Base-by-base conservation (phyloP, 2,797 vertebrate species). In the Hylomyscus alleni region DNA sequence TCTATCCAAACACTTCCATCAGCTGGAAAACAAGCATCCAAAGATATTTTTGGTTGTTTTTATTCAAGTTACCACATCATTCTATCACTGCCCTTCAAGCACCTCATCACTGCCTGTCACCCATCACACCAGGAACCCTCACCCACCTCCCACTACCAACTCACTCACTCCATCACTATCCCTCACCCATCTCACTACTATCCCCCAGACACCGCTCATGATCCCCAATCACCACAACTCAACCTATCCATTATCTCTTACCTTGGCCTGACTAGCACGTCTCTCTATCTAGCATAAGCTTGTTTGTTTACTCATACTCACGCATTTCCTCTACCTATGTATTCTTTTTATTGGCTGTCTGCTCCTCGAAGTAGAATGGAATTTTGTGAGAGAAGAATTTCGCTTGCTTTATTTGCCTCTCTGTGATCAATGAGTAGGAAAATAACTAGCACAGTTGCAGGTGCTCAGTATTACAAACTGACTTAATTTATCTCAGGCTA, bases 401-500 rank as follows among this genome's bases (percentile, higher is more conserved):
- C 40, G 10, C 76, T 84, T 82, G 50, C 76, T 50, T 84, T 75
- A 54, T 56, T 83, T 52, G 90, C 19, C 12, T 26, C 90, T 87
- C 22, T 76, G 67, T 93, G 62, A 29, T 20, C 24, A 89, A 3
- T 47, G 40, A 75, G 3, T 54, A 81, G 19, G 40, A 76, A 89
- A 96, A 44, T 50, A 40, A 9, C 60, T 86, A 87, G 12, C 20
- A 80, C 14, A 65, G 40, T 73, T 77, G 31, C 72, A 17, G 11
- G 8, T 85, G 11, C 10, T 69, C 89, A 83, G 69, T 90, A 94
- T 78, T 81, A 92, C 84, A 89, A 47, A 89, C 62, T 62, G 12
- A 90, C 87, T 87, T 6, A 72, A 86, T 77, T 85, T 90, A 80
- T 47, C 85, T 90, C 80, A 84, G 44, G 54, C 24, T 83, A n/a